Evolutionary conservation across 2,113 vertebrate species (phyloP), one percentile per base, ranked within the genome.

Genomic region (Gallinago paraguaiae): DNA sequence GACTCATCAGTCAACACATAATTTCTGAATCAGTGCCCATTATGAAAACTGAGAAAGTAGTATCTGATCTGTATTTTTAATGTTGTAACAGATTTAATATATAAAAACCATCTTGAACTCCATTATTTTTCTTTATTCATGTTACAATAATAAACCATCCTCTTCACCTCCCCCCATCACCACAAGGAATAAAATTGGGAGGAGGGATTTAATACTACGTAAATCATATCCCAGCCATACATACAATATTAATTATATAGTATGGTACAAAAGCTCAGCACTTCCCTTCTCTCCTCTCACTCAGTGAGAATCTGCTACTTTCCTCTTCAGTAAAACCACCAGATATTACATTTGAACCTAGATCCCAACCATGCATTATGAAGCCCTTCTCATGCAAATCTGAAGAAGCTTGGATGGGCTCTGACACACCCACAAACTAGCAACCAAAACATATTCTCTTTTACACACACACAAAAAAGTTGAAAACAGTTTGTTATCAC

Each of bases 111-210:
- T 8, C 24, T 67, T 45, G 31, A 57, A 74, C 24, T 50, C 15
- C 23, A 57, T 9, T 74, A 33, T 68, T 71, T 72, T 61, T 37
- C 33, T 24, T 68, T 35, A 41, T 79, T 78, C 50, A 6, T 54
- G 33, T 77, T 68, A 68, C 9, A 74, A 10, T 56, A 50, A 15
- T 43, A 78, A 61, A 39, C 10, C n/a, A 35, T 41, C n/a, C 11
- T 35, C 75, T 85, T 68, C 8, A 51, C 25, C 7, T 5, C 11
- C 19, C 8, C 7, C 11, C 19, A 20, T 70, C 10, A 33, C 11
- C 12, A 25, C 0, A 0, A 51, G 6, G 7, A 69, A 68, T 30
- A 41, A 64, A 83, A 70, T 2, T 16, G 10, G 11, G 30, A 82
- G 33, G 24, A 79, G 23, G 11, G 31, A 27, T 68, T 68, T 76